phyloP scores from a whole-genome alignment of 2,113 vertebrate species.

The Periophthalmodon schlosseri region DNA sequence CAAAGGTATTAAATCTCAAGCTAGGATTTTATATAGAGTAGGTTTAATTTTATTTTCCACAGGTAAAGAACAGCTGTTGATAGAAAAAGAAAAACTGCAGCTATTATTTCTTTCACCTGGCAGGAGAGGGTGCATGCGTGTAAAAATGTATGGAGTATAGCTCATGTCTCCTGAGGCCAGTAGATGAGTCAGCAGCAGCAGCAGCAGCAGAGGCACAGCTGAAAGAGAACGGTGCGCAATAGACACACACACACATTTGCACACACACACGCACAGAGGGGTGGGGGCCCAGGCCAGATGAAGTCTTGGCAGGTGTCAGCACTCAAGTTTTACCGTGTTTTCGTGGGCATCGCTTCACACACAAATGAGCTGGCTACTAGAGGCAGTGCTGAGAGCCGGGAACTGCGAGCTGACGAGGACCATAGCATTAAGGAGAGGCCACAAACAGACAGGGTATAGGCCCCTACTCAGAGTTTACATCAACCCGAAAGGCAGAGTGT shows the following conservation, averaged over 20 bases:
- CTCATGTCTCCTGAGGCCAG: constrained; percentile 61
- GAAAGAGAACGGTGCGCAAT: constrained; percentile 40
- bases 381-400: constrained; percentile 62
- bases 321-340: constrained; percentile 70
- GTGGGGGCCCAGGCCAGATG: constrained; percentile 60
- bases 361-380: constrained; percentile 68
- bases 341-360: constrained; percentile 72
- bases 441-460: constrained; percentile 44
- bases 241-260: constrained; percentile 11
- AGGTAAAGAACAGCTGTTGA: constrained; percentile 59
- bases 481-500: constrained; percentile 34
- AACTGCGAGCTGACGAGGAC: constrained; percentile 59
- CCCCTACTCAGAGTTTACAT: constrained; percentile 58
- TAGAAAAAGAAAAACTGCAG: constrained; percentile 55
- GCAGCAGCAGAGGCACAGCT: constrained; percentile 52
- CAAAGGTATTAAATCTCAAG: constrained; percentile 43
- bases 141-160: constrained; percentile 51
- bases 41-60: constrained; percentile 54
- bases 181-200: constrained; percentile 56
- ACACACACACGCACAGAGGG: constrained; percentile 28
- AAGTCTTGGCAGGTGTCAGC: constrained; percentile 73
- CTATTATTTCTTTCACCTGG: constrained; percentile 61
- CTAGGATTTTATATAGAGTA: constrained; percentile 54
- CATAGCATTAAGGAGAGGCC: constrained; percentile 36
- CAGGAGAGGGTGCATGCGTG: constrained; percentile 52